These are phyloP conservation scores for Hystrix brachyura DNA, from an alignment of 2,113 vertebrate genomes.

Conservation along the genomic window DNA sequence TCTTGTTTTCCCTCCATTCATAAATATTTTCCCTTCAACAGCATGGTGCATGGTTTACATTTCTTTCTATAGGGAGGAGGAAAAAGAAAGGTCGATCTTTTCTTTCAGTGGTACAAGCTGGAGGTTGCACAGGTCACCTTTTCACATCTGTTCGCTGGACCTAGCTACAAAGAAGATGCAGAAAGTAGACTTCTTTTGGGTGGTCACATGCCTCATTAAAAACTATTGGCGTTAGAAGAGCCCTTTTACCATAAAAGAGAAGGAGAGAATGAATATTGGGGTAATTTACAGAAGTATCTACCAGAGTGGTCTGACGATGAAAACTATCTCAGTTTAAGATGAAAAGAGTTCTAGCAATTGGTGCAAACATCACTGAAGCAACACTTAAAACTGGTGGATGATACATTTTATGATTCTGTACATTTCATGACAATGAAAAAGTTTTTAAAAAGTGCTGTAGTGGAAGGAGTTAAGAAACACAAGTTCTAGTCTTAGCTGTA, in stretches of 20 bases:
- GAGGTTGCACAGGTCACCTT: not conserved
- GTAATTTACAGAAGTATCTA: not conserved
- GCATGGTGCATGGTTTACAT: too few species aligned
- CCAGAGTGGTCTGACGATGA: not conserved
- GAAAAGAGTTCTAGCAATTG: not conserved
- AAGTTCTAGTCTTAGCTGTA: not conserved
- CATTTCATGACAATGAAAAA: not conserved
- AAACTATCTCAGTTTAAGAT: not conserved
- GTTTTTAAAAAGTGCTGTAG: not conserved
- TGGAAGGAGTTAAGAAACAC: not conserved
- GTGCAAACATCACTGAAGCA: not conserved
- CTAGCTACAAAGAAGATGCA: not conserved
- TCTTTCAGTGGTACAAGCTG: not conserved
- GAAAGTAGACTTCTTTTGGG: not conserved
- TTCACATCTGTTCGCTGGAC: not conserved
- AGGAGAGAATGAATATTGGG: not conserved
- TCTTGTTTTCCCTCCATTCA: not conserved
- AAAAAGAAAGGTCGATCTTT: not conserved
- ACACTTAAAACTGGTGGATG: not conserved
- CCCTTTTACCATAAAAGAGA: constrained; percentile 10
- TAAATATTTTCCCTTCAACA: not conserved
- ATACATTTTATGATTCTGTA: not conserved
- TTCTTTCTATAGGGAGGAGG: not conserved
- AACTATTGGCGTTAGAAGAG: not conserved
- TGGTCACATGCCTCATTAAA: not conserved